Percentiles rank a stretch among this genome's conserved stretches.
These are phyloP conservation scores for Poecile montanus DNA, from an alignment of 2,797 vertebrate species.

Conservation along the genomic window DNA sequence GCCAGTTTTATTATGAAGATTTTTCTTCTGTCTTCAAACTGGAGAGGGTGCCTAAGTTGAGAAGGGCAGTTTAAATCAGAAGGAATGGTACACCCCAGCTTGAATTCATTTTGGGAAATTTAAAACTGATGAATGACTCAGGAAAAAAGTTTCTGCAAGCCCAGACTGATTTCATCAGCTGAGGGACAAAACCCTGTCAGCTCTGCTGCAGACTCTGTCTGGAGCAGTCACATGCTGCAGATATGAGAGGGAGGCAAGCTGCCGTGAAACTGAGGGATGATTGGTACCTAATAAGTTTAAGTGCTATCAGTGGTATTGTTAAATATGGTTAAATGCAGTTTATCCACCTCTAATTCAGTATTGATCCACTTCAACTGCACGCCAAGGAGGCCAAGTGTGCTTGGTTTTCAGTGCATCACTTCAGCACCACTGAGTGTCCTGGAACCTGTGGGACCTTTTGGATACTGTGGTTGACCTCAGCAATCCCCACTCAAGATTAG, in stretches of 20 bases:
- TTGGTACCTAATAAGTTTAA: conserved; percentile 47
- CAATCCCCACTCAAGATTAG: not conserved
- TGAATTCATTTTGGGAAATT: not conserved
- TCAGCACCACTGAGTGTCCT: not conserved
- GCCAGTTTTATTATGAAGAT: not conserved
- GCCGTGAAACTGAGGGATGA: conserved; percentile 34
- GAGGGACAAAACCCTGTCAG: not conserved
- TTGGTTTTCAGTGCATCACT: conserved; percentile 13
- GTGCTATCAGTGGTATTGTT: conserved; percentile 48
- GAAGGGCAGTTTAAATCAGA: not conserved
- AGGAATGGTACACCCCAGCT: not conserved
- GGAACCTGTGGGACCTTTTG: conserved; percentile 7
- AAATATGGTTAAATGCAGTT: conserved; percentile 63
- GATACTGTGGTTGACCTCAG: conserved; percentile 34
- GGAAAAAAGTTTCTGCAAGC: not conserved
- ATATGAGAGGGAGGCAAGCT: not conserved
- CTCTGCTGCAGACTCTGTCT: not conserved
- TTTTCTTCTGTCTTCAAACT: not conserved
- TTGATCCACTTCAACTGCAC: conserved; percentile 16
- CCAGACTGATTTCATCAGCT: not conserved
- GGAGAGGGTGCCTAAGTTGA: not conserved
- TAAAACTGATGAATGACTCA: not conserved
- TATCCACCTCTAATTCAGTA: conserved; percentile 53
- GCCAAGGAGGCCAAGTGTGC: conserved; percentile 4
- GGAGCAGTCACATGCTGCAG: not conserved